A percentile compares a stretch with the other conserved stretches of the same genome.
Evolutionary conservation across 2,113 vertebrate genomes (phyloP).

Genomic region (Eubucco bourcierii): DNA sequence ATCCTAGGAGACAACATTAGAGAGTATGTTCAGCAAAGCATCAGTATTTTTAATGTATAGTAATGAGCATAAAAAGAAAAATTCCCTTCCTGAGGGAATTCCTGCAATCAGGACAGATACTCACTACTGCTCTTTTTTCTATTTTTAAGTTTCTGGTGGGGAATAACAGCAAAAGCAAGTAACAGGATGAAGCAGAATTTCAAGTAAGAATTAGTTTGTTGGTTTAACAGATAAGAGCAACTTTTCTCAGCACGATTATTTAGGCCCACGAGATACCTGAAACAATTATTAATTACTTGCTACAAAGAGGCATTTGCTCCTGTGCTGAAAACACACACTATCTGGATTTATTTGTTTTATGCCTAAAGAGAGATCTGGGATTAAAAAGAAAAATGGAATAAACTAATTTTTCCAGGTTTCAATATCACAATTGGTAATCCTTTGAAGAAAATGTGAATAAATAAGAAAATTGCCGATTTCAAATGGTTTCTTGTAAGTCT

Average conservation of each 20-base stretch:
- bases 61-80: not conserved
- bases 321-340: not conserved
- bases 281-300: not conserved
- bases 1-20: not conserved
- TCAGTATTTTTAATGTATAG: not conserved
- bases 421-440: not conserved
- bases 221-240: not conserved
- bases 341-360: not conserved
- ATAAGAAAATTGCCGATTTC: not conserved
- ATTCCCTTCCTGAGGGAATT: not conserved
- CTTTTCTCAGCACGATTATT: not conserved
- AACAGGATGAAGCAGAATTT: not conserved
- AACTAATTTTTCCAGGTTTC: not conserved
- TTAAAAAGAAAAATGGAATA: not conserved
- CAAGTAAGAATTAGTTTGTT: not conserved
- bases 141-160: not conserved
- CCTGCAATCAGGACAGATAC: not conserved
- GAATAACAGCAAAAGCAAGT: not conserved
- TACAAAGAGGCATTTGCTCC: not conserved
- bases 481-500: conserved; percentile 5
- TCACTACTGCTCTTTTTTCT: not conserved
- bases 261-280: not conserved
- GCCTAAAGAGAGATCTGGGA: not conserved
- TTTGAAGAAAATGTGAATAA: not conserved
- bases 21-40: not conserved